These are phyloP conservation scores for Platycheirus rosarum DNA, from an alignment of 2,888 invertebrate genomes.

Conservation along the genomic window DNA sequence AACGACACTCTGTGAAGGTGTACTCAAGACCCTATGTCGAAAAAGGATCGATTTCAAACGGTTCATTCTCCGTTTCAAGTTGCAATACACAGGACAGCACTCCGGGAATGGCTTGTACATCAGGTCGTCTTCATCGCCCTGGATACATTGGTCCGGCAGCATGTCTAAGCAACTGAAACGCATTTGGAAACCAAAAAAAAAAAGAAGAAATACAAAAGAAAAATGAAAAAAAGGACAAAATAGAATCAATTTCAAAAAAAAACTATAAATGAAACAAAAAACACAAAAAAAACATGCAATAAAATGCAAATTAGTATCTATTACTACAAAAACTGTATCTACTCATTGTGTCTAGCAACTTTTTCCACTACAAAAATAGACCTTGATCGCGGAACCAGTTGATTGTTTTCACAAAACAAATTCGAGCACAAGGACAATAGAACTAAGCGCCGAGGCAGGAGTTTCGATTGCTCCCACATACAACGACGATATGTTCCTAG, in stretches of 20 bases:
- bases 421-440: conserved; percentile 80
- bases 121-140: conserved; percentile 81
- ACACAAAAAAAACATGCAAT: conserved; percentile 7
- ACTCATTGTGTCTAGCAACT: conserved; percentile 81
- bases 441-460: conserved; percentile 80
- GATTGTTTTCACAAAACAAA: conserved; percentile 81
- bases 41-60: conserved; percentile 80
- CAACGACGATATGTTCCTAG: conserved; percentile 81
- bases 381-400: conserved; percentile 80
- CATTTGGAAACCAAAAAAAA: conserved; percentile 17
- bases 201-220: conserved; percentile 28
- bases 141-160: conserved; percentile 80
- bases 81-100: conserved; percentile 81
- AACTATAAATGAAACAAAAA: too few species aligned
- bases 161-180: conserved; percentile 80
- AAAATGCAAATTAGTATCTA: conserved; percentile 41
- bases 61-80: conserved; percentile 80
- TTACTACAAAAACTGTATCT: conserved; percentile 76
- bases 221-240: conserved; percentile 30
- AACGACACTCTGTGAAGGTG: conserved; percentile 62
- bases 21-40: conserved; percentile 78
- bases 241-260: conserved; percentile 21
- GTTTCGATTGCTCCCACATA: conserved; percentile 82
- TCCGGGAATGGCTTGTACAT: conserved; percentile 82
- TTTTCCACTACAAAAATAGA: conserved; percentile 82